Evolutionary conservation across 2,888 invertebrate species (phyloP).

Genomic region (Caradrina kadenii): DNA sequence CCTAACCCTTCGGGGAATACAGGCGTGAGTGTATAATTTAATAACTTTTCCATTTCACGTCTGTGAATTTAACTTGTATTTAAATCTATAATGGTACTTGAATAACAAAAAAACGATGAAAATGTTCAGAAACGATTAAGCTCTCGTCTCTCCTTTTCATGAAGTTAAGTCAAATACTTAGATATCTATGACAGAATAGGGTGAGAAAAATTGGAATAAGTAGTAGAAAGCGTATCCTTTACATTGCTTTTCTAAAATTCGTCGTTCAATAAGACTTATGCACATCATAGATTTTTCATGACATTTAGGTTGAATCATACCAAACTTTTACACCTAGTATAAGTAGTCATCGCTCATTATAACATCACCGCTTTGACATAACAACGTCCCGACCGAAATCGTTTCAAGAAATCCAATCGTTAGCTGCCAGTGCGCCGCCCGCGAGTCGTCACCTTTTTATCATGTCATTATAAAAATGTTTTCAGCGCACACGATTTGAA

Average conservation of each 20-base stretch:
- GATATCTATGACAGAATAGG: conserved; percentile 20
- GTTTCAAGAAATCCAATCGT: no score
- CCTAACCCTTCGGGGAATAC: no score
- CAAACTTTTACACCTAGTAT: neutral
- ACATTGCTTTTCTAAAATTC: conserved; percentile 30
- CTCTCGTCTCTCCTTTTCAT: conserved; percentile 6
- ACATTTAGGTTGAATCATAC: neutral
- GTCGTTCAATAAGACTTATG: neutral
- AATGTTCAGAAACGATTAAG: no score
- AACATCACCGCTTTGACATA: no score
- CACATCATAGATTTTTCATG: conserved; percentile 1
- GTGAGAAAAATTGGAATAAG: conserved; percentile 1
- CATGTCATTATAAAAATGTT: no score
- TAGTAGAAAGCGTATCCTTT: conserved; percentile 35
- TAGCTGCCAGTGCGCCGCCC: no score
- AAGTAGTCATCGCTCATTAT: no score
- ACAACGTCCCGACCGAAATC: no score
- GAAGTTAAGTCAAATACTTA: conserved; percentile 1
- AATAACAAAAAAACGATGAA: conserved; percentile 1
- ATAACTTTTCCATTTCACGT: neutral
- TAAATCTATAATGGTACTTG: no score
- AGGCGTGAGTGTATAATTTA: no score
- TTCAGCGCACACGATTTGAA: no score
- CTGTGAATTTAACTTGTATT: neutral
- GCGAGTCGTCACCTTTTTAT: no score